These are phyloP conservation scores for Drosophila auraria DNA, from an alignment of 1,140 invertebrate genomes.

Conservation along the genomic window DNA sequence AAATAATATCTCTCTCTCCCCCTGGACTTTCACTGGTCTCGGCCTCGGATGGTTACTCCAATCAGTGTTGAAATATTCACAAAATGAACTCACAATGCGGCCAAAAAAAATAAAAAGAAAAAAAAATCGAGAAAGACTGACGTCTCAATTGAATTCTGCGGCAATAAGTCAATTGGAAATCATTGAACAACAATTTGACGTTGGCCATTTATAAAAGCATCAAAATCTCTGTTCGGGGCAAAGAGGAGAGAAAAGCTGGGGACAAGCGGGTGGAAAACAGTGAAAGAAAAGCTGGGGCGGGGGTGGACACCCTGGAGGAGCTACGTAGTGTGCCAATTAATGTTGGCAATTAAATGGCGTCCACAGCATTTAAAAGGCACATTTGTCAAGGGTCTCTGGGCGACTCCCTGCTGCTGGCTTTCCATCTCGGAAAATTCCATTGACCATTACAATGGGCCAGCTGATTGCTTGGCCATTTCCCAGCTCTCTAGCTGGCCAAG, in stretches of 20 bases:
- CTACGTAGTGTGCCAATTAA: slow-evolving; percentile 47
- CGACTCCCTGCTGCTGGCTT: not conserved
- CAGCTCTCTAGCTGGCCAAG: slow-evolving; percentile 3
- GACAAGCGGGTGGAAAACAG: not conserved
- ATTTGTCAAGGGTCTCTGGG: slow-evolving; percentile 27
- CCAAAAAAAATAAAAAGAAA: too few relatives aligned
- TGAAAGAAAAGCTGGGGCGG: not conserved
- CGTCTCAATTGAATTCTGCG: slow-evolving; percentile 35
- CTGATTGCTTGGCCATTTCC: slow-evolving; percentile 53
- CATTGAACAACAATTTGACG: slow-evolving; percentile 44
- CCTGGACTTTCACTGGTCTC: not conserved
- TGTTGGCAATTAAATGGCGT: slow-evolving; percentile 50
- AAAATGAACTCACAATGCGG: slow-evolving; percentile 13
- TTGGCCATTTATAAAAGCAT: slow-evolving; percentile 43
- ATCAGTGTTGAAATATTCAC: slow-evolving; percentile 23
- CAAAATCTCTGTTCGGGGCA: slow-evolving; percentile 16
- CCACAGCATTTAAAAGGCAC: slow-evolving; percentile 40
- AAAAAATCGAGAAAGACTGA: not conserved
- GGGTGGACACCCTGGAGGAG: not conserved
- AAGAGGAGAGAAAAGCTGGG: not conserved
- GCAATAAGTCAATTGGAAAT: slow-evolving; percentile 46
- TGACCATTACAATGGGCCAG: slow-evolving; percentile 35
- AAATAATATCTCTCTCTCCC: not conserved
- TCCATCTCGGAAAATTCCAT: slow-evolving; percentile 1
- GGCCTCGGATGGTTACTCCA: slow-evolving; percentile 1